These are phyloP conservation scores for Atrichornis clamosus DNA, from an alignment of 2,113 vertebrate genomes.

Conservation along the genomic window DNA sequence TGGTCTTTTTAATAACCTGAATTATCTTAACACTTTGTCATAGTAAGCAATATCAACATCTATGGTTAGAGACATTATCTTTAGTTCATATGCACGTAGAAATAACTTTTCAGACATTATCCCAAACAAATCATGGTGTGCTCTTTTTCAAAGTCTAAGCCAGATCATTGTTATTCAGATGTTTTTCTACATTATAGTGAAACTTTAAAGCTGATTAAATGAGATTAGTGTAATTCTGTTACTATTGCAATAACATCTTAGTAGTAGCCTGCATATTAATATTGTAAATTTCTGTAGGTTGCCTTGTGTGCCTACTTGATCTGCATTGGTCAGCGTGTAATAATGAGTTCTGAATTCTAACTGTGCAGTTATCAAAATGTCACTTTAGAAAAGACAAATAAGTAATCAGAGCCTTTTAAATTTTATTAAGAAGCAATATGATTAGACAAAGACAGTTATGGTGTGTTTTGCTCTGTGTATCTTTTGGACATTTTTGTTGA, in stretches of 20 bases:
- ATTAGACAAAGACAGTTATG: not conserved
- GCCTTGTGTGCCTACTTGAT: not conserved
- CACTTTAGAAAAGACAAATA: not conserved
- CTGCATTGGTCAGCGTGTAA: not conserved
- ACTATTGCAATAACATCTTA: not conserved
- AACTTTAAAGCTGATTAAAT: not conserved
- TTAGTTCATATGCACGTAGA: not conserved
- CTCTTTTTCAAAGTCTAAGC: not conserved
- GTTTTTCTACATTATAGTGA: not conserved
- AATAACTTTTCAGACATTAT: not conserved
- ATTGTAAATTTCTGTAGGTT: not conserved
- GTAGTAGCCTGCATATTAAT: not conserved
- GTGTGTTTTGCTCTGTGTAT: not conserved
- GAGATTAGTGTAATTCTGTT: not conserved
- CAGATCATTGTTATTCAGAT: not conserved
- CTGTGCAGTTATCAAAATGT: not conserved
- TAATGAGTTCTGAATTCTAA: not conserved
- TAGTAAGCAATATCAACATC: not conserved
- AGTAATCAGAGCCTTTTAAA: not conserved
- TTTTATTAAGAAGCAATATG: not conserved
- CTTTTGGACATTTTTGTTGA: slow-evolving; percentile 12
- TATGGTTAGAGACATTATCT: not conserved
- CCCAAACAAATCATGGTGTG: not conserved
- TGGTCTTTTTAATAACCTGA: not conserved
- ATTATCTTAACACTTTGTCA: not conserved